Conservation (phyloP, 2,888 invertebrate genomes). For the Spilarctia lutea region DNA sequence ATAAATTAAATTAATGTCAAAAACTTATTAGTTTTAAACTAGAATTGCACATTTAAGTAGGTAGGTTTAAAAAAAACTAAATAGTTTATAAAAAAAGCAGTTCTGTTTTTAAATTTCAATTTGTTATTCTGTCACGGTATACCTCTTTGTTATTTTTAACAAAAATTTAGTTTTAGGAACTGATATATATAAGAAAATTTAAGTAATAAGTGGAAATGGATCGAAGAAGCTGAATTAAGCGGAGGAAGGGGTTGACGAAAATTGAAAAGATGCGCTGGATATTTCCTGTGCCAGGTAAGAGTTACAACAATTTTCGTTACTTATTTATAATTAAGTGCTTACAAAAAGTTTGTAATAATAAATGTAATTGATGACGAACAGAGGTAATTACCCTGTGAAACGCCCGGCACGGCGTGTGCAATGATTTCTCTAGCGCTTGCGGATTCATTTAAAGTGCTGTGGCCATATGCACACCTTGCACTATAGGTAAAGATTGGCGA, state of each 20-base stretch:
- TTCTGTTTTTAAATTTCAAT: neutral
- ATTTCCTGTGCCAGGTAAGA: conserved; percentile 83
- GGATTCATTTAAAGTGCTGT: too few species aligned
- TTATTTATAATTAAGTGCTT: too few species aligned
- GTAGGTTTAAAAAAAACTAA: neutral
- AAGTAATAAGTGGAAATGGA: conserved; percentile 46
- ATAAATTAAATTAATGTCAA: neutral
- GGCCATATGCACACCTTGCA: too few species aligned
- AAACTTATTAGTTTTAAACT: neutral
- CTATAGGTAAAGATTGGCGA: too few species aligned
- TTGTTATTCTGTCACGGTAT: conserved; percentile 2
- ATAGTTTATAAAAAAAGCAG: neutral
- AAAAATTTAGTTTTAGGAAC: conserved; percentile 31
- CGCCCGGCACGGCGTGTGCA: too few species aligned
- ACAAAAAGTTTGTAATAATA: too few species aligned
- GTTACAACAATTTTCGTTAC: too few species aligned
- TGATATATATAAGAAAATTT: conserved; percentile 30
- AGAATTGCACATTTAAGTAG: neutral
- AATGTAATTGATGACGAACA: too few species aligned
- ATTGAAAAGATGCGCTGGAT: conserved; percentile 83
- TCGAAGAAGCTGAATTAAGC: conserved; percentile 55
- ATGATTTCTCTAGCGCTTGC: too few species aligned
- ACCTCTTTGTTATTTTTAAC: conserved; percentile 14
- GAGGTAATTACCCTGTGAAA: too few species aligned
- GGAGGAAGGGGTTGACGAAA: conserved; percentile 44